A percentile compares a stretch with the other conserved stretches of the same genome.
Conservation (phyloP, 2,797 vertebrate species). For the Uromys caudimaculatus region DNA sequence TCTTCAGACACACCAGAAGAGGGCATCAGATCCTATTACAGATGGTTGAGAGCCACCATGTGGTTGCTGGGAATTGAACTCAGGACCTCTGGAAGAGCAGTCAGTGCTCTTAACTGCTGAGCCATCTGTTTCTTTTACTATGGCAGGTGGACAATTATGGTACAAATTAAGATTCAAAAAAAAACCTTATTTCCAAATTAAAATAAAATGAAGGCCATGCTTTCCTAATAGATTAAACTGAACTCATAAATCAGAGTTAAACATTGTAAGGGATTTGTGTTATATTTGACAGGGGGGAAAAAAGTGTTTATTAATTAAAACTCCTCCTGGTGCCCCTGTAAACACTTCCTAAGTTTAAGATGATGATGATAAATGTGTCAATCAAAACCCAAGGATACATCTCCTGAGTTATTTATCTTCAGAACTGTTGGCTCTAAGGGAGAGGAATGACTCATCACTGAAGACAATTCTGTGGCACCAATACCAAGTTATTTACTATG, state of each 20-base stretch:
- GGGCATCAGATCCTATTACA: no score
- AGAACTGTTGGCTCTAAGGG: neutral
- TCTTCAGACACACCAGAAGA: no score
- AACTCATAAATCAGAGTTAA: slow-evolving; percentile 34
- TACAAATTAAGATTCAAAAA: slow-evolving; percentile 10
- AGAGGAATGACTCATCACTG: neutral
- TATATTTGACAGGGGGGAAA: neutral
- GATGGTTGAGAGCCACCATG: no score
- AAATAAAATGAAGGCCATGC: slow-evolving; percentile 2
- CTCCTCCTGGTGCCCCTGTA: neutral
- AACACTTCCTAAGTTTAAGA: neutral
- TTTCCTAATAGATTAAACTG: slow-evolving; percentile 7
- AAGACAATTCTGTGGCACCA: neutral
- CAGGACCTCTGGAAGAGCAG: no score
- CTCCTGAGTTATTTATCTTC: neutral
- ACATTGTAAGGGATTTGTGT: neutral
- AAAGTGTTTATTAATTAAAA: slow-evolving; percentile 15
- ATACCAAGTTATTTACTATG: neutral
- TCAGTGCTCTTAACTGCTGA: no score
- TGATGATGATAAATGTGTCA: neutral
- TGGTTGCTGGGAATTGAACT: no score
- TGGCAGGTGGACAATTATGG: neutral
- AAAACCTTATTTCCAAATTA: slow-evolving; percentile 9
- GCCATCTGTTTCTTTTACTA: neutral
- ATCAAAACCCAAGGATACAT: slow-evolving; percentile 8